Evolutionary conservation across 2,113 vertebrate species (phyloP).

Genomic region (Steatornis caripensis): DNA sequence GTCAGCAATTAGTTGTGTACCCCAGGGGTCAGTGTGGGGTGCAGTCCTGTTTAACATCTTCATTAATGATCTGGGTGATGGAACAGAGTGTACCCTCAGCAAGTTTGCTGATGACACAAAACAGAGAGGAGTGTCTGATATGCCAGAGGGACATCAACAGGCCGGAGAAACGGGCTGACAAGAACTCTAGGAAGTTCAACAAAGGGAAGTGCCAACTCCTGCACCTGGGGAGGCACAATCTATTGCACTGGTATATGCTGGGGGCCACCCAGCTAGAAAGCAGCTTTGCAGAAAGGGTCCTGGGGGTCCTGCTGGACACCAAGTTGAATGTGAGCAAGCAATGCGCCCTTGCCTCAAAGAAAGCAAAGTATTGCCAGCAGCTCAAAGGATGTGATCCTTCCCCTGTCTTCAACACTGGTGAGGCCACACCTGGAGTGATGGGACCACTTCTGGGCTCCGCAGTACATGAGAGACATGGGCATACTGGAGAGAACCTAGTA

Average conservation of each 20-base stretch:
- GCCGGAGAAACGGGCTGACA: too few species aligned
- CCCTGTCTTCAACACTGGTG: background rate
- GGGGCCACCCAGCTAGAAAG: background rate
- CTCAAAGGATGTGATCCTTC: background rate
- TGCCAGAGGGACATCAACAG: too few species aligned
- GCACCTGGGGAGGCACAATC: too few species aligned
- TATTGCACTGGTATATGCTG: too few species aligned
- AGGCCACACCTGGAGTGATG: background rate
- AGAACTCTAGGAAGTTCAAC: too few species aligned
- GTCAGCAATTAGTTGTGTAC: background rate
- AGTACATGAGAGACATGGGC: background rate
- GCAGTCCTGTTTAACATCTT: background rate
- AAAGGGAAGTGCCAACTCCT: too few species aligned
- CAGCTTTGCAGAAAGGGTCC: background rate
- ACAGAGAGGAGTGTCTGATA: too few species aligned
- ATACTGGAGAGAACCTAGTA: background rate
- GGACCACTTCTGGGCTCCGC: background rate
- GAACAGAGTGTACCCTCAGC: too few species aligned
- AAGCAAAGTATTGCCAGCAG: background rate
- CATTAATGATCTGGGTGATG: background rate
- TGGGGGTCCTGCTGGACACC: too few species aligned
- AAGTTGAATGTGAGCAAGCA: background rate
- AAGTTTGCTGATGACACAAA: too few species aligned
- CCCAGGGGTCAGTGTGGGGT: background rate
- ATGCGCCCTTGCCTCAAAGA: background rate